Evolutionary conservation across 2,888 invertebrate genomes (phyloP).

Genomic region (Cenopis cana): DNA sequence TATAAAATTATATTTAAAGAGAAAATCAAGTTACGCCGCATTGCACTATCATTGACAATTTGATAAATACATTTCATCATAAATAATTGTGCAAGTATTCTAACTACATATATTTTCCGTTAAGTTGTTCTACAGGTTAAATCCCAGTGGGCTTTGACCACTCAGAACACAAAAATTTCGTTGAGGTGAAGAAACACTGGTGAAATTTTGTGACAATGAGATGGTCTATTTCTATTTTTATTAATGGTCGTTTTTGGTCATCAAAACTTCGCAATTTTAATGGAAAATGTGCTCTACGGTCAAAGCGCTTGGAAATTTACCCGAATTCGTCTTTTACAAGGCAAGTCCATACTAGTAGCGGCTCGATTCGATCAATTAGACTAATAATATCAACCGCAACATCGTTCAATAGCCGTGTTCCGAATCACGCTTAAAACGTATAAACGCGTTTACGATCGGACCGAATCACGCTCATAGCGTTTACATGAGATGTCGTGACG

Average conservation of each 20-base stretch:
- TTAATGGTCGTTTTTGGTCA: no score
- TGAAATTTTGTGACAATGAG: no score
- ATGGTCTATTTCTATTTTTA: no score
- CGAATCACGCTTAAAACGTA: no score
- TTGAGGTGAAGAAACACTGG: not conserved
- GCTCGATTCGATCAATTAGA: constrained; percentile 16
- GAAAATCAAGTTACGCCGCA: not conserved
- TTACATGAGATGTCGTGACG: no score
- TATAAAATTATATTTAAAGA: not conserved
- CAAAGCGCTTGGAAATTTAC: not conserved
- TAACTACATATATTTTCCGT: constrained; percentile 36
- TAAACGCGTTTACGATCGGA: no score
- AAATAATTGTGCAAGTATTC: constrained; percentile 30
- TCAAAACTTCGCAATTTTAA: not conserved
- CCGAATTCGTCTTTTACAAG: not conserved
- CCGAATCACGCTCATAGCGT: no score
- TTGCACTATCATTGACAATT: constrained; percentile 3
- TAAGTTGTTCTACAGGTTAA: constrained; percentile 4
- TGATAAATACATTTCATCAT: constrained; percentile 14
- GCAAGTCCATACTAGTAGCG: constrained; percentile 8
- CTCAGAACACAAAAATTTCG: not conserved
- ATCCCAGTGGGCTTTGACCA: not conserved
- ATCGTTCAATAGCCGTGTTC: not conserved
- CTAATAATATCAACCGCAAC: constrained; percentile 26
- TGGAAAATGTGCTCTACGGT: not conserved